Conservation (phyloP, 1,140 invertebrate species). For the Pseudachorutes palmiensis region DNA sequence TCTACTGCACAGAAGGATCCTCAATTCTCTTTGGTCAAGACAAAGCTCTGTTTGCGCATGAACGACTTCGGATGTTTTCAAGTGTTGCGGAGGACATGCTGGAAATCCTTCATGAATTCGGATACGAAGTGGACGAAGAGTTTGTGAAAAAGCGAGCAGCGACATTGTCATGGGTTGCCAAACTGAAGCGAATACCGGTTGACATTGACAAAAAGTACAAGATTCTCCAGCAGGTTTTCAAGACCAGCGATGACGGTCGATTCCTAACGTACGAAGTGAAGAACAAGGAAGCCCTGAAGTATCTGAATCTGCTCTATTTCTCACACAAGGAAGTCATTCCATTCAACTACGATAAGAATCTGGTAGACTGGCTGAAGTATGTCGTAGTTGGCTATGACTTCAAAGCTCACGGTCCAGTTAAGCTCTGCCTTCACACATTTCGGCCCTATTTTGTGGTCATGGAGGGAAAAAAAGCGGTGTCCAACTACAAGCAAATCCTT, state of each 20-base stretch:
- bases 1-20: conserved; percentile 23
- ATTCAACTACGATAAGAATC: neutral
- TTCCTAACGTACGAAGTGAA: conserved; percentile 16
- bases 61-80: conserved; percentile 5
- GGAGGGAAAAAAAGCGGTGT: neutral
- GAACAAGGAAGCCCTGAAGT: conserved; percentile 1
- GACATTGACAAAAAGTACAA: no score
- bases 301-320: conserved; percentile 12
- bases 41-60: conserved; percentile 1
- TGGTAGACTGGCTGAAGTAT: neutral
- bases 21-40: conserved; percentile 15
- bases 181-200: conserved; percentile 12
- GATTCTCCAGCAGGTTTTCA: neutral
- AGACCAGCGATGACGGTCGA: neutral
- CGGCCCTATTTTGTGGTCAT: conserved; percentile 13
- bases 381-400: conserved; percentile 5
- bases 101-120: conserved; percentile 13
- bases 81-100: neutral
- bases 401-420: neutral
- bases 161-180: neutral
- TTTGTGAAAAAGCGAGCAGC: conserved; percentile 9
- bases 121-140: conserved; percentile 1
- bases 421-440: conserved; percentile 12
- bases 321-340: conserved; percentile 14
- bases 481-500: conserved; percentile 17